phyloP scores from a whole-genome alignment of 1,140 invertebrate genomes.

The Apis dorsata region DNA sequence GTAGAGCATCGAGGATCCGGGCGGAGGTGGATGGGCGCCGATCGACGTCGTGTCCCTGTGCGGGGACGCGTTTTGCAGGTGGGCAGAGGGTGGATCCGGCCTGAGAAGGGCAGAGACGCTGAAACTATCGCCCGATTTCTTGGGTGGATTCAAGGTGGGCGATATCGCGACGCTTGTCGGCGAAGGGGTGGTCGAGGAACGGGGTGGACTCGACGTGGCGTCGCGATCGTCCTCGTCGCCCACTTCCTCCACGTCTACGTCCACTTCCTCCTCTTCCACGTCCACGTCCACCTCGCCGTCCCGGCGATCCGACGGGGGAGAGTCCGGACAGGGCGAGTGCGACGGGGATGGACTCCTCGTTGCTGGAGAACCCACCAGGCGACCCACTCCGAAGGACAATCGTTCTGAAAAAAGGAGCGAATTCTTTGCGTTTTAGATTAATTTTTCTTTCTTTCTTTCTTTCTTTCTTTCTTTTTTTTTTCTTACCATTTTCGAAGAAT shows the following conservation, averaged over 20 bases:
- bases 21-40: conserved; percentile 64
- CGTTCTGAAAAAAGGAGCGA: conserved; percentile 66
- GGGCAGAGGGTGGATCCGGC: conserved; percentile 85
- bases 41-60: conserved; percentile 74
- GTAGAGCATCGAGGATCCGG: conserved; percentile 81
- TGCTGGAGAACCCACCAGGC: conserved; percentile 76
- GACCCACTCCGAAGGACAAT: conserved; percentile 77
- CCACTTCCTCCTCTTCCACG: conserved; percentile 76
- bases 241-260: conserved; percentile 78
- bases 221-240: conserved; percentile 78
- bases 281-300: conserved; percentile 76
- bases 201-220: conserved; percentile 71
- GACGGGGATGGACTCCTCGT: conserved; percentile 77
- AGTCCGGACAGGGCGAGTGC: conserved; percentile 73
- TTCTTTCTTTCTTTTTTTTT: no score
- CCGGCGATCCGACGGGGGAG: conserved; percentile 70
- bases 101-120: conserved; percentile 88
- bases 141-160: conserved; percentile 51
- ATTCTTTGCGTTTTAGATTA: neutral
- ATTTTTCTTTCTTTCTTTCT: conserved; percentile 14
- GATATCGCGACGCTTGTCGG: conserved; percentile 67
- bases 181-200: conserved; percentile 74
- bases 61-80: conserved; percentile 78
- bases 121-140: conserved; percentile 86
- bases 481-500: neutral